Evolutionary conservation across 1,140 invertebrate genomes (phyloP).

Genomic region (Diuraphis noxia): DNA sequence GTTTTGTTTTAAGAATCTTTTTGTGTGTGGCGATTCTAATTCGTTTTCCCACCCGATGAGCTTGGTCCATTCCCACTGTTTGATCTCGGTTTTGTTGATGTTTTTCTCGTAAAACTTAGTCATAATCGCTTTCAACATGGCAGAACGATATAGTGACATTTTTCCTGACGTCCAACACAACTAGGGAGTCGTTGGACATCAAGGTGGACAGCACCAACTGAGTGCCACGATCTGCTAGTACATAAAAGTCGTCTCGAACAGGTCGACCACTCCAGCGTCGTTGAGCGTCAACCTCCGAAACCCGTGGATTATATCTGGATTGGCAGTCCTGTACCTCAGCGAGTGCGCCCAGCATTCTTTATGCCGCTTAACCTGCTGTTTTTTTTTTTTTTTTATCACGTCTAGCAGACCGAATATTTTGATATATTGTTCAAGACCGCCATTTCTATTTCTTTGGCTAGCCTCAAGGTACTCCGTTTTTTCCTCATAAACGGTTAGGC

Average conservation of each 20-base stretch:
- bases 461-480: too few species aligned
- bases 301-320: slow-evolving; percentile 74
- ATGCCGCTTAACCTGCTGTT: slow-evolving; percentile 67
- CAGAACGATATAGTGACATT: slow-evolving; percentile 60
- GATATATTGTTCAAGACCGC: too few species aligned
- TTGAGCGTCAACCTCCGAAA: slow-evolving; percentile 74
- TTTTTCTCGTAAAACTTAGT: background rate
- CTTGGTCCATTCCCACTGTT: slow-evolving; percentile 33
- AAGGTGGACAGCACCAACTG: slow-evolving; percentile 67
- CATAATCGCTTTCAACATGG: background rate
- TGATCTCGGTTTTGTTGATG: background rate
- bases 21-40: too few species aligned
- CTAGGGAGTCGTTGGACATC: slow-evolving; percentile 67
- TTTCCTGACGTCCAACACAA: slow-evolving; percentile 68
- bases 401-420: slow-evolving; percentile 63
- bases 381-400: slow-evolving; percentile 65
- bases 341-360: slow-evolving; percentile 80
- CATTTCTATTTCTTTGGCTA: too few species aligned
- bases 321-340: slow-evolving; percentile 72
- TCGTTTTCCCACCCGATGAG: background rate
- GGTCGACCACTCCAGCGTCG: slow-evolving; percentile 64
- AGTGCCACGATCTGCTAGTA: slow-evolving; percentile 67
- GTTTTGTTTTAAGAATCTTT: slow-evolving; percentile 29
- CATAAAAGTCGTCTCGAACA: slow-evolving; percentile 68
- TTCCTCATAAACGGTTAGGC: too few species aligned